Evolutionary conservation across 2,888 invertebrate genomes (phyloP), one percentile per base, ranked within the genome.

Genomic region (Synanthedon andrenaeformis): DNA sequence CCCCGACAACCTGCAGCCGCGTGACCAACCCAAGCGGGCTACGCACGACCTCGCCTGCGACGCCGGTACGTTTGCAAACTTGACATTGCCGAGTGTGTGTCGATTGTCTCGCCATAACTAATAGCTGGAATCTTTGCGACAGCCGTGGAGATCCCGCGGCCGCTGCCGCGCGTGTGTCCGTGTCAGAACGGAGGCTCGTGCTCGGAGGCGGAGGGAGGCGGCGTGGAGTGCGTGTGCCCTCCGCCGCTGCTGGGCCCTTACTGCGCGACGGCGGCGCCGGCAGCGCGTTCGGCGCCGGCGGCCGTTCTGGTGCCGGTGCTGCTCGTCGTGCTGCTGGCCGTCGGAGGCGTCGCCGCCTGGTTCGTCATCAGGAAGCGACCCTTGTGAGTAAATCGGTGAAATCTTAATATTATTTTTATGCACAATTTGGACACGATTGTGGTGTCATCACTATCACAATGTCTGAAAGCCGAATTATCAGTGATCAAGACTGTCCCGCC

Each of bases 111-210:
- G 8, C 35, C 35, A 35, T 35, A 35, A 35, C 35, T 10, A 10
- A 35, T 10, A 3, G 10, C 10, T 35, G 3, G 10, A 35, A 35
- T 35, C 2, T 35, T 35, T 35, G 35, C 56, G 63, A n/a, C 72
- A 88, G 92, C 94, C 0, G 91, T 92, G 51, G 96, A 96, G 74
- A 77, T 91, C 10, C 91, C 92, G 51, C 90, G 93, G 53, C 92
- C 94, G 1, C 89, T 90, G 56, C 96, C 96, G 2, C 89, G 91
- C 63, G 89, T 93, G 49, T 98, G 98, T 63, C 90, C 90, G 52
- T 98, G 98, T 77, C 91, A 93, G 76, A 96, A 97, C 76, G 96
- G 96, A 54, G 97, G 97, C 42, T 74, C 90, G 53, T 97, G 97
- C 77, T 75, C 78, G 41, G 70, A 67, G 42, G 82, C 81, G 1